Evolutionary conservation across 2,888 invertebrate genomes (phyloP), one percentile per base, ranked within the genome.

Genomic region (Adela reaumurella): DNA sequence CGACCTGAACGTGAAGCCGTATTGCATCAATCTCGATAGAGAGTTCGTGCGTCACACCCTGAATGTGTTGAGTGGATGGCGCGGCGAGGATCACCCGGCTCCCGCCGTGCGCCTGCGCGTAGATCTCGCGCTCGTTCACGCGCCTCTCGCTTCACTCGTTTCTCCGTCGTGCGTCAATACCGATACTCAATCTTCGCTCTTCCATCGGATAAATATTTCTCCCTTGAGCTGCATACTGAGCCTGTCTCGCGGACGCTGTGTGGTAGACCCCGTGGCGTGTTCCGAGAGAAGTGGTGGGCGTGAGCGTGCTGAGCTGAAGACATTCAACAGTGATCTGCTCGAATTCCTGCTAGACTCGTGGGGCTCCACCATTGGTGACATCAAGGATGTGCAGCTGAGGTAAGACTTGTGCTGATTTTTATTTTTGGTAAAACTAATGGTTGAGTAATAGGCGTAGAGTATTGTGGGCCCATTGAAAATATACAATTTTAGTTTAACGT

Each of bases 11-110:
- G 62, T 89, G 0, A 85, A 86, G 57, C 87, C 89, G 62, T 85
- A 87, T 59, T 83, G 82, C 54, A 65, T 90, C 18, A 86, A 86
- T 58, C 65, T 90, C 41, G 90, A 90, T 63, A 82, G 86, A 56
- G 88, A 87, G 44, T 85, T 90, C 56, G 78, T 82, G 54, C 68
- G 80, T 52, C 83, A 86, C 41, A 64, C 88, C 6, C 82, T 83
- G 51, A 83, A 86, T 63, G 74, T 88, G 20, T 62, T 87, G 46
- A 81, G 83, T 48, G 81, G 81, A 55, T 83, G 84, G 70, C 80
- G 83, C 56, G 65, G 77, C 20, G 80, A 82, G 51, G 83, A 83
- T 54, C 79, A 81, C 52, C 82, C 84, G 4, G 81, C 24, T 4
- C 24, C n/a, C n/a, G 24, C 83, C 19, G 73, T 81, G 0, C 78